phyloP scores from a whole-genome alignment of 2,888 invertebrate genomes.

The Itoplectis maculator region DNA sequence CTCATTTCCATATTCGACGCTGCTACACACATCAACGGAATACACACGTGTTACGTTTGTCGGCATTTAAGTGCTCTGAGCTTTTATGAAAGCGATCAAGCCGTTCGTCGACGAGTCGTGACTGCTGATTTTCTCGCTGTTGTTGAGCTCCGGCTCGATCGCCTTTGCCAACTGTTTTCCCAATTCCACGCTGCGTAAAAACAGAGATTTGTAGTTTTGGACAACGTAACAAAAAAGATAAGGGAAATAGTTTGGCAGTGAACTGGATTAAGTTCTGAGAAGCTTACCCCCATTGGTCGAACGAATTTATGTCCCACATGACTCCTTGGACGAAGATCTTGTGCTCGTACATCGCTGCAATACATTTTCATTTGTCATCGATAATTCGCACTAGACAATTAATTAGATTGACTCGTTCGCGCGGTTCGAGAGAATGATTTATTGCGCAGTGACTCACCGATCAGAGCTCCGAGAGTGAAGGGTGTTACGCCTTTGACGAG shows the following conservation, averaged over 20 bases:
- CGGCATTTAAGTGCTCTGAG: conserved; percentile 84
- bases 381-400: too few relatives aligned
- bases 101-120: conserved; percentile 99
- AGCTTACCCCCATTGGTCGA: conserved; percentile 99
- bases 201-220: conserved; percentile 43
- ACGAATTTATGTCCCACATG: conserved; percentile 99
- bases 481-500: conserved; percentile 96
- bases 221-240: not conserved
- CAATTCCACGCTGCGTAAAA: conserved; percentile 92
- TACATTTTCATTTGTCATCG: conserved; percentile 4
- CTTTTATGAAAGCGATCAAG: conserved; percentile 97
- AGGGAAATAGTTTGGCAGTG: not conserved
- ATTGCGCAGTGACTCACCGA: conserved; percentile 88
- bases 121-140: conserved; percentile 88
- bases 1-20: conserved; percentile 98
- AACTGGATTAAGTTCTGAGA: conserved; percentile 2
- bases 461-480: conserved; percentile 95
- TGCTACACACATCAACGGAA: conserved; percentile 99
- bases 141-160: conserved; percentile 97
- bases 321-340: conserved; percentile 99
- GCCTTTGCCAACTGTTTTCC: conserved; percentile 99
- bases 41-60: conserved; percentile 24
- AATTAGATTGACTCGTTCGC: too few relatives aligned
- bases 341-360: conserved; percentile 97
- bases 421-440: not conserved